These are phyloP conservation scores for Vesta saturnalis DNA, from an alignment of 2,888 invertebrate species.

Conservation along the genomic window DNA sequence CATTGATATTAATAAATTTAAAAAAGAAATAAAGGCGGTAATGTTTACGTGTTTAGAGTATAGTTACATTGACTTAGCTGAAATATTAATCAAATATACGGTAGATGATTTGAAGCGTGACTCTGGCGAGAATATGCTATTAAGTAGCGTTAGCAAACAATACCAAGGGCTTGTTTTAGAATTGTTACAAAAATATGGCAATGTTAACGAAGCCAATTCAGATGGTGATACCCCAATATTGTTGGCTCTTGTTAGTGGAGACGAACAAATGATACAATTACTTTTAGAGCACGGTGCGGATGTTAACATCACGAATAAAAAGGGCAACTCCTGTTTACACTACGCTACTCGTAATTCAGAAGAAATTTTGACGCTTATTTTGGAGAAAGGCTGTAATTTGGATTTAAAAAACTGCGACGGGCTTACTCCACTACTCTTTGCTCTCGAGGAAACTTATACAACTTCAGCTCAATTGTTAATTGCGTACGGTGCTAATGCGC, in stretches of 20 bases:
- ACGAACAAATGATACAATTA: background rate
- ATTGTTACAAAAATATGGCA: background rate
- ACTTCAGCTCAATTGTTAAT: background rate
- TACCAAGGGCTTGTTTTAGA: background rate
- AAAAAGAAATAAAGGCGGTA: background rate
- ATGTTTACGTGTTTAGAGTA: background rate
- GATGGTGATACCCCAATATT: background rate
- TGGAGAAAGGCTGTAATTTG: background rate
- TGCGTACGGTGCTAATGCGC: background rate
- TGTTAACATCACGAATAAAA: background rate
- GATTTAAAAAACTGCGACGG: conserved; percentile 1
- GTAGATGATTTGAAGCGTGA: background rate
- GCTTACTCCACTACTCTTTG: background rate
- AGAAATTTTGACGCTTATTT: background rate
- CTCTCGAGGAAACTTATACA: background rate
- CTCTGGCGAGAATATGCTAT: background rate
- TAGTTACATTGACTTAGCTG: background rate
- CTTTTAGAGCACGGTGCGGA: background rate
- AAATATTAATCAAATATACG: background rate
- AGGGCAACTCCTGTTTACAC: background rate
- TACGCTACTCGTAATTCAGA: background rate
- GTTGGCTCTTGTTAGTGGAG: background rate
- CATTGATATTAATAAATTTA: background rate
- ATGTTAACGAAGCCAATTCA: background rate
- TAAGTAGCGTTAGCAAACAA: background rate